phyloP scores from a whole-genome alignment of 2,113 vertebrate genomes.

The Lophochroa leadbeateri region DNA sequence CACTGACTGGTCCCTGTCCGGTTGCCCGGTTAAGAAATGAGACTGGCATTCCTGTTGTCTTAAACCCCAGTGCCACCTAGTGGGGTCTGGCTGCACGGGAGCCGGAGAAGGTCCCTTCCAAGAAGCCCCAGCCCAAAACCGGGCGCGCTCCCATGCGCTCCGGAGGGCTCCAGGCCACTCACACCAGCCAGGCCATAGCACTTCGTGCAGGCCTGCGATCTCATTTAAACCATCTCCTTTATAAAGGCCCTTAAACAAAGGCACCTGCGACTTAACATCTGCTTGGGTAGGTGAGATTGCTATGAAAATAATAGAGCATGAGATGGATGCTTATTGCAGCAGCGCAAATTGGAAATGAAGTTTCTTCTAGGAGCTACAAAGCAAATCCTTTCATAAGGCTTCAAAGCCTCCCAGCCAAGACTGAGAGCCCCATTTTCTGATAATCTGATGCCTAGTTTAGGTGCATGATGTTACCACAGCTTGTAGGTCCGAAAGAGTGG shows the following conservation, averaged over 20 bases:
- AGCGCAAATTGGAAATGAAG: neutral
- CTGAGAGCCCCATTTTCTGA: neutral
- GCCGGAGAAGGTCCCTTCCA: neutral
- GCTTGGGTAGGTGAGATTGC: neutral
- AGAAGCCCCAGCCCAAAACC: neutral
- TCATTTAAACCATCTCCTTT: neutral
- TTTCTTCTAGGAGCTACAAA: neutral
- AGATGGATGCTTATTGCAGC: neutral
- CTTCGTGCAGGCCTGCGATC: neutral
- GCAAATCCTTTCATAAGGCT: neutral
- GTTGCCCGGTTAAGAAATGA: neutral
- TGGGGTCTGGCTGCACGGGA: neutral
- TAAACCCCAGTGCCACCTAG: constrained; percentile 7
- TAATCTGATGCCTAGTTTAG: neutral
- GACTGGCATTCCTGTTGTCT: fast-evolving
- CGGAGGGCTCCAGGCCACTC: neutral
- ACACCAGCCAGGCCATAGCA: fast-evolving
- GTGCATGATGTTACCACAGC: neutral
- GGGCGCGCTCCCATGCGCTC: fast-evolving
- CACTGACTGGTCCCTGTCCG: neutral
- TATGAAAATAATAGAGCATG: neutral
- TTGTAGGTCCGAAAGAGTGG: neutral
- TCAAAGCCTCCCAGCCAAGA: neutral
- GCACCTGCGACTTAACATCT: neutral
- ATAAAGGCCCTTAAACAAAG: neutral